phyloP scores from a whole-genome alignment of 2,797 vertebrate species.

The Erithacus rubecula region DNA sequence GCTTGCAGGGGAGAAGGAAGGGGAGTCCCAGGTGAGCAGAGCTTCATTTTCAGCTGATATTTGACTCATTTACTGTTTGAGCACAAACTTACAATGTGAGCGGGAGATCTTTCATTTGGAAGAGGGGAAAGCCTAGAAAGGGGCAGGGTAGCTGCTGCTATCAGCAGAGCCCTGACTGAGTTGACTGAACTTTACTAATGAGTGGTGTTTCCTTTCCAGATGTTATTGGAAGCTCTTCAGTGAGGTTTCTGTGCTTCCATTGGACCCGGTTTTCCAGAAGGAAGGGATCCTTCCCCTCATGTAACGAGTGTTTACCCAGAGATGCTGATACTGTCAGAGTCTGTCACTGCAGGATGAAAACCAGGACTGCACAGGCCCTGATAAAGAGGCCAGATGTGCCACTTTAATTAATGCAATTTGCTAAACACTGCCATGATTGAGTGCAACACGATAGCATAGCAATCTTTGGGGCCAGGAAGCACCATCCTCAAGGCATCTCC shows the following conservation, averaged over 20 bases:
- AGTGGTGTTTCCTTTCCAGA: neutral
- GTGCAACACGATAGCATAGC: conserved; percentile 51
- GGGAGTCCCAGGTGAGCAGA: neutral
- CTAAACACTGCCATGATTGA: conserved; percentile 63
- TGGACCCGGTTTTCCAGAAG: accelerated
- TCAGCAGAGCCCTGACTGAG: neutral
- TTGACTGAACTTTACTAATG: neutral
- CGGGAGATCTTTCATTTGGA: neutral
- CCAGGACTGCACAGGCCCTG: conserved; percentile 43
- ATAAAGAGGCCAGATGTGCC: conserved; percentile 70
- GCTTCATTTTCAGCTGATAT: neutral
- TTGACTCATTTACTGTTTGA: neutral
- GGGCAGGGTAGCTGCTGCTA: neutral
- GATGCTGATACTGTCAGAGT: conserved; percentile 2
- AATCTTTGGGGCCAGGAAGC: conserved; percentile 13
- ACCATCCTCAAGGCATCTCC: conserved; percentile 3
- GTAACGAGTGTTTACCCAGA: neutral
- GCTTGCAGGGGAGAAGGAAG: accelerated
- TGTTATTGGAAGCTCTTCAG: neutral
- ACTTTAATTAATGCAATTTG: conserved; percentile 72
- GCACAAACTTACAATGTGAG: accelerated
- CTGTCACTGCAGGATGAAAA: conserved; percentile 56
- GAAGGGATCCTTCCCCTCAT: neutral
- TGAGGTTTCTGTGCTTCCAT: neutral
- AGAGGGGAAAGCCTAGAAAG: neutral